phyloP scores from a whole-genome alignment of 1,140 invertebrate species.

The Trissolcus basalis region DNA sequence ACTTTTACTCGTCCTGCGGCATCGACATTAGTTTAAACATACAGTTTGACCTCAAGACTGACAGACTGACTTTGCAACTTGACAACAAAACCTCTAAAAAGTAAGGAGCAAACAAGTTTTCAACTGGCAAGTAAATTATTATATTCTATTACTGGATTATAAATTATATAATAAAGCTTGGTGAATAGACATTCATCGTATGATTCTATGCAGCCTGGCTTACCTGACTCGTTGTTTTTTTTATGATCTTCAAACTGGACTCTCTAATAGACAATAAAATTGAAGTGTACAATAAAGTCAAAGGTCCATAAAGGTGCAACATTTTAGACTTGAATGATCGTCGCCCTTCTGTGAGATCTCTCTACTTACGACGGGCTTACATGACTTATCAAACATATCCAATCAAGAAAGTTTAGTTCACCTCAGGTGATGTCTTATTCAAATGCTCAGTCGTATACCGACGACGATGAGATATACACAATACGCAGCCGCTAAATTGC shows the following conservation, averaged over 20 bases:
- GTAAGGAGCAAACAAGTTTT: too few species aligned
- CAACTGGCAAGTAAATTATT: too few species aligned
- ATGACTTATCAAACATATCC: constrained; percentile 41
- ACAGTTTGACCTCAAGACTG: neutral
- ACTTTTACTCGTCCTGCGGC: constrained; percentile 43
- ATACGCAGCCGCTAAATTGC: neutral
- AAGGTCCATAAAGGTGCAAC: constrained; percentile 53
- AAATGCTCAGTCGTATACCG: constrained; percentile 1
- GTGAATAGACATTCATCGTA: too few species aligned
- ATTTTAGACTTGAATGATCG: constrained; percentile 39
- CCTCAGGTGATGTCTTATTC: constrained; percentile 40
- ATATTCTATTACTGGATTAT: too few species aligned
- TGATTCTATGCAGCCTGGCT: too few species aligned
- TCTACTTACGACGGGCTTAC: constrained; percentile 25
- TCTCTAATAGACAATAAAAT: constrained; percentile 50
- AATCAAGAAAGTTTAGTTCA: constrained; percentile 45
- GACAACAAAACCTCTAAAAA: too few species aligned
- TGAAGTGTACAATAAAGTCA: constrained; percentile 3
- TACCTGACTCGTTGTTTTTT: constrained; percentile 5
- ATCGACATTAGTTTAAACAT: constrained; percentile 23
- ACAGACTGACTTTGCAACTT: too few species aligned
- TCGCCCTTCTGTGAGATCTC: constrained; percentile 29
- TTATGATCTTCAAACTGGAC: constrained; percentile 59
- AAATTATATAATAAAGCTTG: constrained; percentile 33
- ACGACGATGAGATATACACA: neutral